Percentiles rank a stretch among this genome's conserved stretches.
Evolutionary conservation across 1,140 invertebrate species (phyloP).

Genomic region (Physella acuta): DNA sequence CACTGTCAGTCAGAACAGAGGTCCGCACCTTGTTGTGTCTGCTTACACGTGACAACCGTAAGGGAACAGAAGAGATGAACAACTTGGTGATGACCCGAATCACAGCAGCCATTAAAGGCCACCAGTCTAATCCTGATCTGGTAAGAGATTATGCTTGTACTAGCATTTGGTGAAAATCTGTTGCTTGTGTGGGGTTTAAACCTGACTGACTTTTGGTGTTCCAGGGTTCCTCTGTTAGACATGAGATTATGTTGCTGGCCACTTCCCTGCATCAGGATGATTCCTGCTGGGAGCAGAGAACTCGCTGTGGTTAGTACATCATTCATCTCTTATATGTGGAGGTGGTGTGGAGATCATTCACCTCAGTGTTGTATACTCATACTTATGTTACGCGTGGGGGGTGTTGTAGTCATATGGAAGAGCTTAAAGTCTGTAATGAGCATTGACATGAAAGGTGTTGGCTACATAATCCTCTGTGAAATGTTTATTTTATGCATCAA

Average conservation of each 20-base stretch:
- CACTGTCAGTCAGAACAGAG: conserved; percentile 62
- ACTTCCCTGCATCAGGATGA: conserved; percentile 88
- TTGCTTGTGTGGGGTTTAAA: background rate
- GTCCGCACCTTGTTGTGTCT: conserved; percentile 80
- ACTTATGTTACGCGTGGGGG: no score
- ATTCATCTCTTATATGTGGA: no score
- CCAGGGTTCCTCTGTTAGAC: conserved; percentile 73
- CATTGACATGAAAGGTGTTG: no score
- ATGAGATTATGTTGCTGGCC: conserved; percentile 86
- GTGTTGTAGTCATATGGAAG: no score
- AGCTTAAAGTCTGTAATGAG: no score
- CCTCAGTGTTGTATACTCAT: no score
- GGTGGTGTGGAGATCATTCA: no score
- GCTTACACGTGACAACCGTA: conserved; percentile 85
- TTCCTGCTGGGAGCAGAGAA: conserved; percentile 90
- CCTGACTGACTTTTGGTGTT: no score
- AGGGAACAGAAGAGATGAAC: conserved; percentile 84
- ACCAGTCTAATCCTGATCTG: conserved; percentile 68
- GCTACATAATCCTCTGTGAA: no score
- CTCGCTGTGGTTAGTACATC: conserved; percentile 65
- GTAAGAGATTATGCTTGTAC: conserved; percentile 35
- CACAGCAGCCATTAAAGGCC: conserved; percentile 59
- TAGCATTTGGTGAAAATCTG: background rate
- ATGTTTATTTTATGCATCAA: no score
- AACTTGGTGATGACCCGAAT: conserved; percentile 80